Base-by-base conservation (phyloP, 2,113 vertebrate genomes). In the Oceanodroma tethys region DNA sequence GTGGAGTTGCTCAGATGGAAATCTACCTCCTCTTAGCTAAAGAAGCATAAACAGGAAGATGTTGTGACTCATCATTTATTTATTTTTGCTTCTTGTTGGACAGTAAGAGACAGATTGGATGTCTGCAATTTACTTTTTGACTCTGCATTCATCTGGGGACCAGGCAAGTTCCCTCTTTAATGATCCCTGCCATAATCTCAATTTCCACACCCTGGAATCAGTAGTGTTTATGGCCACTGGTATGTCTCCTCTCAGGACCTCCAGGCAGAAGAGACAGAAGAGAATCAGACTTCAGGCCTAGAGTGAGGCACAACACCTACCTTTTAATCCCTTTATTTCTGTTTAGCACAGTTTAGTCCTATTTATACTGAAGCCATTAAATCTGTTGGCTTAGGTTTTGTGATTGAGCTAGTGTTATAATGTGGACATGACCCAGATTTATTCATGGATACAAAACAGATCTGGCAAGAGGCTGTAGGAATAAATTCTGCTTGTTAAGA, bases 1-100 rank as follows among this genome's bases (percentile, higher is more conserved):
- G 90, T 87, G 87, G 90, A 80, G 90, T 19, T 82, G n/a, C 71
- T 88, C 30, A 93, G 78, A 93, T 92, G 85, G 71, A 95, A 95
- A 93, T 95, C 90, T 85, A 53, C 30, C 73, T 90, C 50, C 52
- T 92, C 47, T 71, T 76, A 58, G 48, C 66, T 87, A 14, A 84
- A 87, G 52, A 87, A 45, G 48, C 48, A 65, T 70, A 95, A 96
- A 76, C 71, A 96, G 62, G 74, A 93, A 97, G 75, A 93, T 90
- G 59, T 47, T 59, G 40, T 78, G 65, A 81, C 14, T 91, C 55
- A 71, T 52, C 0, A 52, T 78, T 88, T 86, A 43, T 83, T 90
- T 90, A 40, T 74, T 84, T 79, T 72, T 93, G 34, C 21, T 55
- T 80, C 63, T 74, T 83, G 8, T 86, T 93, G 75, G 52, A 83